These are phyloP conservation scores for Scaptodrosophila latifasciaeformis DNA, from an alignment of 2,888 invertebrate genomes.

Conservation along the genomic window DNA sequence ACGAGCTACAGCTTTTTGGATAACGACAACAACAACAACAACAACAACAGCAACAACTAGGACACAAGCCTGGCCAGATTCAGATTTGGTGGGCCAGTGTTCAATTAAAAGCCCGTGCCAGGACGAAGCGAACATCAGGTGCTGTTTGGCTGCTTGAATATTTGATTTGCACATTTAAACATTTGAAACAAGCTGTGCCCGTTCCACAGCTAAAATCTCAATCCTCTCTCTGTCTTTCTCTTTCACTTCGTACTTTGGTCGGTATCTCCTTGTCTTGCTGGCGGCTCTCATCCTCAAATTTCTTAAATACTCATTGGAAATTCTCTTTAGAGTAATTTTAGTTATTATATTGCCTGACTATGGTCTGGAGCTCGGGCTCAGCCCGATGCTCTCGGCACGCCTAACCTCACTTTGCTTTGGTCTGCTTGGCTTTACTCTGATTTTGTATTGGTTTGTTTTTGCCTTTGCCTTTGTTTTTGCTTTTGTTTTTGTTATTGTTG, in stretches of 20 bases:
- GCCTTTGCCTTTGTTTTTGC: constrained; percentile 1
- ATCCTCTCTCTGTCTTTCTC: constrained; percentile 1
- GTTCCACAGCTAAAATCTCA: constrained; percentile 2
- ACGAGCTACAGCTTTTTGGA: too few species aligned
- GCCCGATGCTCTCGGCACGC: neutral
- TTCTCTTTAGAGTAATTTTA: constrained; percentile 65
- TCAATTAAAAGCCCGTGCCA: constrained; percentile 54
- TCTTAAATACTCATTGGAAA: constrained; percentile 42
- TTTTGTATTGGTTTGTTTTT: constrained; percentile 34
- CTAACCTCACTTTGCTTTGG: neutral
- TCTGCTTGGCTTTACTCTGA: neutral
- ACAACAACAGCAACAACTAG: too few species aligned
- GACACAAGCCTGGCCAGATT: too few species aligned
- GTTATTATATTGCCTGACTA: constrained; percentile 60
- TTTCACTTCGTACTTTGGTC: too few species aligned
- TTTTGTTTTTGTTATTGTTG: constrained; percentile 11
- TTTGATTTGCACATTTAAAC: constrained; percentile 67
- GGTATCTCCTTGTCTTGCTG: too few species aligned
- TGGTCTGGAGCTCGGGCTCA: neutral
- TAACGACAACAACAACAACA: too few species aligned
- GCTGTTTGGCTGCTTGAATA: constrained; percentile 57
- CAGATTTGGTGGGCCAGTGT: constrained; percentile 21
- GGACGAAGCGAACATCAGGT: constrained; percentile 46
- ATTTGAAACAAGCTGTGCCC: constrained; percentile 52
- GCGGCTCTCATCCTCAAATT: too few species aligned